Evolutionary conservation across 1,140 invertebrate genomes (phyloP).

Genomic region (Zophobas atratus): DNA sequence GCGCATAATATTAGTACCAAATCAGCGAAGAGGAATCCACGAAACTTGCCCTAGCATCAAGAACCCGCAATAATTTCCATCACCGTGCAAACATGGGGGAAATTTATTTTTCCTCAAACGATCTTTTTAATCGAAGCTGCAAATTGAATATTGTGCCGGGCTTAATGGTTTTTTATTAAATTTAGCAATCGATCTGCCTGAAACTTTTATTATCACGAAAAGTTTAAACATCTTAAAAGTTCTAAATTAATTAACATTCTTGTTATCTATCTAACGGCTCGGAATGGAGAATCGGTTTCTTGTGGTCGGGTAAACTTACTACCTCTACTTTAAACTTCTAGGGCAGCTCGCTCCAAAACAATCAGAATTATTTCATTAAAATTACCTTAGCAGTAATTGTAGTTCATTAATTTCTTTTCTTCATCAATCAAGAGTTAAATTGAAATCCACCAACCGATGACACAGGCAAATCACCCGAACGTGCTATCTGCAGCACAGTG

Average conservation of each 20-base stretch:
- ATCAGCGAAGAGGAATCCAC: constrained; percentile 8
- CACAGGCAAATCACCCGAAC: too few species aligned
- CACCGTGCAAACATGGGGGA: constrained; percentile 44
- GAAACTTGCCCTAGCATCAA: constrained; percentile 32
- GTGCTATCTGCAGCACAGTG: too few species aligned
- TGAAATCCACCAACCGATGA: too few species aligned
- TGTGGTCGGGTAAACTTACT: constrained; percentile 44
- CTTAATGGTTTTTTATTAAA: constrained; percentile 50
- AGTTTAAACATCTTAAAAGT: constrained; percentile 55
- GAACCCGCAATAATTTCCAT: constrained; percentile 48
- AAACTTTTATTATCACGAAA: constrained; percentile 51
- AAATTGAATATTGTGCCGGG: constrained; percentile 40
- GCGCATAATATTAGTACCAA: constrained; percentile 35
- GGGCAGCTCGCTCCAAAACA: constrained; percentile 49
- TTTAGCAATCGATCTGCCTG: constrained; percentile 22
- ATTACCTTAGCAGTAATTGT: background rate
- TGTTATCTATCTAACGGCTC: constrained; percentile 59
- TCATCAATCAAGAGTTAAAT: too few species aligned
- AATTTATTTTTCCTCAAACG: constrained; percentile 41
- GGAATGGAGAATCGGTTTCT: constrained; percentile 58
- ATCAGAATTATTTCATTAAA: constrained; percentile 54
- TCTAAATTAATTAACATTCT: constrained; percentile 62
- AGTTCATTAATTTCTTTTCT: background rate
- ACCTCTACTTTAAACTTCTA: constrained; percentile 48
- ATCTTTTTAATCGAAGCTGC: constrained; percentile 26